Percentiles rank a stretch among this genome's conserved stretches.
Evolutionary conservation across 2,797 vertebrate genomes (phyloP).

Genomic region (Peromyscus attwateri): DNA sequence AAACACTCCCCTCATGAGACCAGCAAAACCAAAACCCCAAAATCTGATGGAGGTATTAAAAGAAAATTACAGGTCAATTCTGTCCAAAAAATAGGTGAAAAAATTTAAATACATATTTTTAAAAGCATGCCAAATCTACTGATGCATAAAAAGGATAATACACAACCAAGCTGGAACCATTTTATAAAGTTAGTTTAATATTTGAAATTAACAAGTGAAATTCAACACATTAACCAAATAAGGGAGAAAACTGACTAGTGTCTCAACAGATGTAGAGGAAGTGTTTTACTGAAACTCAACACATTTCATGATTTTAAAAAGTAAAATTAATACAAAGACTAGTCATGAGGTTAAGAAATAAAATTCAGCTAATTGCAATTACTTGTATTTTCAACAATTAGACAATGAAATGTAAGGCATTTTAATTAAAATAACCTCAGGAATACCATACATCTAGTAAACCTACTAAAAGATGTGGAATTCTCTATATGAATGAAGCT

Average conservation of each 20-base stretch:
- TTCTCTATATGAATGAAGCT: slow-evolving; percentile 11
- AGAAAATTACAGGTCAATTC: slow-evolving; percentile 4
- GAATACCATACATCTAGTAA: slow-evolving; percentile 58
- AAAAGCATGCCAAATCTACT: slow-evolving; percentile 3
- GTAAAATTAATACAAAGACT: background rate
- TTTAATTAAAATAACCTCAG: slow-evolving; percentile 69
- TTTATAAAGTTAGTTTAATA: slow-evolving; percentile 53
- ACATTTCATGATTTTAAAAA: slow-evolving; percentile 37
- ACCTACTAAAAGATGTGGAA: background rate
- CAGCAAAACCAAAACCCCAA: slow-evolving; percentile 13
- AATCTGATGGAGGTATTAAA: slow-evolving; percentile 1
- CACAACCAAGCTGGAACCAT: background rate
- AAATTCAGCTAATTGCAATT: slow-evolving; percentile 1
- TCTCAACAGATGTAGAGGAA: slow-evolving; percentile 22
- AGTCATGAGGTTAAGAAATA: slow-evolving; percentile 27
- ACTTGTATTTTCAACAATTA: slow-evolving; percentile 35
- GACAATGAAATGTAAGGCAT: slow-evolving; percentile 51
- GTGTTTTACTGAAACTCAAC: slow-evolving; percentile 48
- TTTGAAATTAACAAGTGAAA: slow-evolving; percentile 40
- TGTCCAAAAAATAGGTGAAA: background rate
- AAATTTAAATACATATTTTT: background rate
- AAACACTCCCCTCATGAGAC: background rate
- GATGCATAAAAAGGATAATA: slow-evolving; percentile 30
- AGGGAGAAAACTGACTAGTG: background rate
- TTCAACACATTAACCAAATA: slow-evolving; percentile 15